Base-by-base conservation (phyloP, 2,113 vertebrate genomes). In the Nansenia antarctica region DNA sequence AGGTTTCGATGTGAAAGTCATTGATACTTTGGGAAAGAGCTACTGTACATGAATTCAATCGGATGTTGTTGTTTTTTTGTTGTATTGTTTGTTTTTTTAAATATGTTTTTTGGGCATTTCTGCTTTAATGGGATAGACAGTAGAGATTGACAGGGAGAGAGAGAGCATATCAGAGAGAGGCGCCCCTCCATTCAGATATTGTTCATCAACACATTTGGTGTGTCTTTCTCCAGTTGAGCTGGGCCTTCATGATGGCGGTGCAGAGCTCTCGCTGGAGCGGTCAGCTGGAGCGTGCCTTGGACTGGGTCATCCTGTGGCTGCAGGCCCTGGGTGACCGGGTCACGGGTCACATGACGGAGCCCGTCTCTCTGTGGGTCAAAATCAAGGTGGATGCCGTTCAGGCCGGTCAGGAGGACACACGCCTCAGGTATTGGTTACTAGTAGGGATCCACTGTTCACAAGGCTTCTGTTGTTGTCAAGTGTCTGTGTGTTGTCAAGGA, bases 341-440 rank as follows among this genome's bases (percentile, higher is more conserved):
- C 15, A 65, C 42, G 0, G 65, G 89, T 62, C 86, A 95, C 57
- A 91, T 95, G 86, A 45, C 78, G 0, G 94, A 96, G 66, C 94
- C 96, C 0, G 74, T 97, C 6, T 87, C 88, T 1, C 84, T 94
- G 58, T 98, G 96, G 96, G 94, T 92, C 58, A 91, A 92, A 65
- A 88, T 92, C 22, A 98, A 98, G 77, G 88, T 77, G 0, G 95
- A 97, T 0, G 92, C 93, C 0, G 86, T 81, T 0, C 91, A 77
- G n/a, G 89, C 82, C 3, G 90, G 93, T 2, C 81, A 89, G 0
- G 93, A 94, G 34, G 94, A 95, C 26, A 73, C 94, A 1, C 88
- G 87, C 47, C 85, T 96, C 24, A 90, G 92, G 96, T 97, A 73
- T n/a, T n/a, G 73, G 75, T 9, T 3, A 14, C 18, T 15, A 5